Evolutionary conservation across 2,797 vertebrate species (phyloP), one percentile per base, ranked within the genome.

Genomic region (Rhinogobio ventralis): DNA sequence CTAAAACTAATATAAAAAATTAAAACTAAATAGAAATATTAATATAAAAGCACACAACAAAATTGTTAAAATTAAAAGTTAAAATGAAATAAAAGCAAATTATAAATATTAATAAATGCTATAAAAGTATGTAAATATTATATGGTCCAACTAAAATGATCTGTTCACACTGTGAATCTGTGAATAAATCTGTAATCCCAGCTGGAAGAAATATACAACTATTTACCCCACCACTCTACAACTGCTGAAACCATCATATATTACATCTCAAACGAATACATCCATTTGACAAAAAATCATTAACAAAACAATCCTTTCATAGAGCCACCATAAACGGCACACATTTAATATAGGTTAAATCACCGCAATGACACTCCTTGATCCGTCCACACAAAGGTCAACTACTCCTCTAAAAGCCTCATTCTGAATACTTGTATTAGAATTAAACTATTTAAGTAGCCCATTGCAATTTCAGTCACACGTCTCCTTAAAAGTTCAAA

Each of bases 391-490:
- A n/a, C 53, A 60, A 45, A 68, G 76, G 77, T 80, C 39, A 79
- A 84, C 60, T 39, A 55, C 57, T 55, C 49, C 62, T 84, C 28
- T 42, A 66, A 86, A 76, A 77, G 15, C 66, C 25, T 69, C 17
- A 67, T 85, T 82, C 49, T 23, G 30, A 71, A 53, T 36, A 64
- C 53, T 49, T 13, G 49, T 57, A 45, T 23, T 30, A 39, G 17
- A 81, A 62, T 17, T 5, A 33, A 75, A 30, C 53, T 46, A 33
- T 71, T 10, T 73, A 79, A 62, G 62, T 33, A 75, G 45, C 45
- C 20, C n/a, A 64, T 62, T 62, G 42, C 23, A 20, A 79, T 64
- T 78, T 66, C 66, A 45, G 55, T 71, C 74, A 57, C 51, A 72
- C 46, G 2, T 67, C 46, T 64, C 39, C 46, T 73, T 14, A 20